Percentiles rank a stretch among this genome's conserved stretches.
Conservation (phyloP, 2,113 vertebrate genomes). For the Sarotherodon lohbergeri region DNA sequence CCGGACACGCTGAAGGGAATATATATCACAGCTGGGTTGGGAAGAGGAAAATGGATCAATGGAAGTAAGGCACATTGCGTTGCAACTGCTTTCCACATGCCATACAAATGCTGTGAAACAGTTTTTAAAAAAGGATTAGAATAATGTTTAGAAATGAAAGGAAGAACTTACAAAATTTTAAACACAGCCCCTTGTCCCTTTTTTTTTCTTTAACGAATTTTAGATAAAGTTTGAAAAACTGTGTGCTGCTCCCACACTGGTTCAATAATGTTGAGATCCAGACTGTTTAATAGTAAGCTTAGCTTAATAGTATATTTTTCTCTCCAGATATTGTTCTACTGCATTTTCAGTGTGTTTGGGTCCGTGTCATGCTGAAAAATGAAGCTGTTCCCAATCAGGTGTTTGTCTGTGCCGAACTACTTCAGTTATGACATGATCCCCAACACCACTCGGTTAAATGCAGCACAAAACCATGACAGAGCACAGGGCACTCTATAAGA, state of each 20-base stretch:
- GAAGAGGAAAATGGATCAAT: background rate
- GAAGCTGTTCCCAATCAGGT: background rate
- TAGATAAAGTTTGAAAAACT: too few relatives aligned
- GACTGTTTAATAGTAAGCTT: too few relatives aligned
- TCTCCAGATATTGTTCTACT: background rate
- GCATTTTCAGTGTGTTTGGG: background rate
- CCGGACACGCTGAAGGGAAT: background rate
- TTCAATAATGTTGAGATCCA: too few relatives aligned
- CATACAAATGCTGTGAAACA: too few relatives aligned
- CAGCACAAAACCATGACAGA: background rate
- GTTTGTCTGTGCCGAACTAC: background rate
- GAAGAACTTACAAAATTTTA: too few relatives aligned
- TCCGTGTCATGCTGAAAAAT: background rate
- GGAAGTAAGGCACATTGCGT: background rate
- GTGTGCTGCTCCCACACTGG: too few relatives aligned
- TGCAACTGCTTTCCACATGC: too few relatives aligned
- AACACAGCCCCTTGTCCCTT: too few relatives aligned
- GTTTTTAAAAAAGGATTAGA: too few relatives aligned
- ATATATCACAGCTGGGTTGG: background rate
- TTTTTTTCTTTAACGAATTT: too few relatives aligned
- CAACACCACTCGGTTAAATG: background rate
- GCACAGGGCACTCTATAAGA: background rate
- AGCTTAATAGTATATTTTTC: background rate
- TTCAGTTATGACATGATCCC: background rate
- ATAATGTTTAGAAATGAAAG: too few relatives aligned